Base-by-base conservation (phyloP, 2,113 vertebrate species). In the Sylvia atricapilla region DNA sequence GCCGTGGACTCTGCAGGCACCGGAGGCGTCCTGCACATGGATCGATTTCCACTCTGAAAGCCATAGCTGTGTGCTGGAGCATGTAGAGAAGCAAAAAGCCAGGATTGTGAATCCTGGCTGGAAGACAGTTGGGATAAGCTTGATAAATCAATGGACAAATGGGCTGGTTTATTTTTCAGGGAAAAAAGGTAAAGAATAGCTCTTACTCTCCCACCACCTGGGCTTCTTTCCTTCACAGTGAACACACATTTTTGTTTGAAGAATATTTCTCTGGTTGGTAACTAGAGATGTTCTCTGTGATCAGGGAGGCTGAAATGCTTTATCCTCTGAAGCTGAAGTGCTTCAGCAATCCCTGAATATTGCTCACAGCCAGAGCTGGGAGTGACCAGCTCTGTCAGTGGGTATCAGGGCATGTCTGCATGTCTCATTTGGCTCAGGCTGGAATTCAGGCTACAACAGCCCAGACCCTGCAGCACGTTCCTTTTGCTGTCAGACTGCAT, bases 1-100 rank as follows among this genome's bases (percentile, higher is more conserved):
- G 90, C 94, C 33, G 44, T 80, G 94, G 94, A 90, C 95, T 93
- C 77, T 82, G 66, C 46, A 35, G 75, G 69, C 96, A 96, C 94
- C 44, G 2, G 92, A 88, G 94, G 93, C 75, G 16, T 95, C 90
- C 91, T 95, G 90, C 67, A 85, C 86, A 11, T 62, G 66, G 17
- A 92, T 82, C 47, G 87, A 94, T 96, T 94, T 92, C 85, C 84
- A 66, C 92, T 87, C 22, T 15, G 79, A 84, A 94, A 79, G 60
- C 55, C 67, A 63, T 46, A 72, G 69, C 91, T 55, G 64, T 75
- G 63, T 91, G 84, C 68, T 70, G 80, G 27, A 76, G 53, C 87
- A 76, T 86, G 76, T 10, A 60, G 83, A 69, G 78, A 87, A 90
- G 67, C 64, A 86, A 30, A 76, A 39, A 60, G 56, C 5, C 7